Percentiles rank a stretch among this genome's conserved stretches.
Conservation (phyloP, 2,797 vertebrate species). For the Alcedo quadribrachys region DNA sequence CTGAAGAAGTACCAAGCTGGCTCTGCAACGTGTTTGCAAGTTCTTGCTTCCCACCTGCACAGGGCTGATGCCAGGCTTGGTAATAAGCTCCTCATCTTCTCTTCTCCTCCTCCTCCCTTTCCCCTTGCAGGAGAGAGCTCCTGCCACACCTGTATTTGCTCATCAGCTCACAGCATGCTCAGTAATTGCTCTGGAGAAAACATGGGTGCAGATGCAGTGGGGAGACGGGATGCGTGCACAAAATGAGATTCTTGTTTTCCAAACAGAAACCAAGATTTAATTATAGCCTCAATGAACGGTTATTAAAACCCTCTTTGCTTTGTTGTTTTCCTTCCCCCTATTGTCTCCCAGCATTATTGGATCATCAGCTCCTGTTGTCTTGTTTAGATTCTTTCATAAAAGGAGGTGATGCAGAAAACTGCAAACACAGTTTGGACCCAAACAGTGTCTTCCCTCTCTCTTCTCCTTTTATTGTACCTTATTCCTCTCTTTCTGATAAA, state of each 20-base stretch:
- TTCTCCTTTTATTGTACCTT: neutral
- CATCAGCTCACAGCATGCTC: constrained; percentile 62
- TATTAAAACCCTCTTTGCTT: constrained; percentile 77
- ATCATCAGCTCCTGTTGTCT: constrained; percentile 74
- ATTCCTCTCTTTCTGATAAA: constrained; percentile 32
- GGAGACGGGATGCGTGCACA: constrained; percentile 10
- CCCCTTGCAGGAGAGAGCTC: neutral
- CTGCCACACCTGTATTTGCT: constrained; percentile 75
- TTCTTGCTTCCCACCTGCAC: neutral
- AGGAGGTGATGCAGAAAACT: constrained; percentile 72
- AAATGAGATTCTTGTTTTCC: constrained; percentile 83
- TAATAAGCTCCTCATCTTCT: neutral
- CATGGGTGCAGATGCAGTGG: constrained; percentile 74
- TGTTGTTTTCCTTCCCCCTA: constrained; percentile 65
- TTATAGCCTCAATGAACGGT: constrained; percentile 78
- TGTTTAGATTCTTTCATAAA: constrained; percentile 72
- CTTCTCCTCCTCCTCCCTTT: neutral
- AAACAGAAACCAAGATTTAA: constrained; percentile 82
- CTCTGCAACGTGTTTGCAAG: neutral
- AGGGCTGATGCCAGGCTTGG: neutral
- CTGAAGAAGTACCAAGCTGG: neutral
- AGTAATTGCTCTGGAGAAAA: constrained; percentile 75
- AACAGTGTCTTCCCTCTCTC: constrained; percentile 50
- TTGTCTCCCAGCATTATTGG: constrained; percentile 80
- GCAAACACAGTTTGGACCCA: constrained; percentile 71